Percentiles rank a stretch among this genome's conserved stretches.
Conservation (phyloP, 2,113 vertebrate species). For the Gambusia affinis region DNA sequence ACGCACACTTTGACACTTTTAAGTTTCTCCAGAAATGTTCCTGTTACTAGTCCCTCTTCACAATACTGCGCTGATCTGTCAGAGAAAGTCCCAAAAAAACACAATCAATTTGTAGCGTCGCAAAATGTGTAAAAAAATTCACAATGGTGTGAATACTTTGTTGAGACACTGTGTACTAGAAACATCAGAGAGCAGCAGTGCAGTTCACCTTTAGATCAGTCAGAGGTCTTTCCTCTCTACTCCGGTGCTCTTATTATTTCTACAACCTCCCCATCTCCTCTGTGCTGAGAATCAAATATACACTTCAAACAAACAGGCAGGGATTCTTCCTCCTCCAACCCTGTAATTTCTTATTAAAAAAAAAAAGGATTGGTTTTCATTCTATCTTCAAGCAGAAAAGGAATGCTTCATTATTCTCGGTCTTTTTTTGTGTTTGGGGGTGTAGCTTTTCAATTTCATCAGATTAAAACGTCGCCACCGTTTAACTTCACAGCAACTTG, state of each 20-base stretch:
- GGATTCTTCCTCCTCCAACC: constrained; percentile 20
- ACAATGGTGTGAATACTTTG: not conserved
- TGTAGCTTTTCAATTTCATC: not conserved
- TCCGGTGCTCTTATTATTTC: constrained; percentile 32
- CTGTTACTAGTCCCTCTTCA: not conserved
- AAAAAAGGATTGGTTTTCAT: not conserved
- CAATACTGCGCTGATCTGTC: no score
- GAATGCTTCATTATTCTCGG: not conserved
- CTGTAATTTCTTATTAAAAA: constrained; percentile 17
- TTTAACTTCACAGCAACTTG: constrained; percentile 23
- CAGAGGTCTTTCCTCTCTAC: constrained; percentile 19
- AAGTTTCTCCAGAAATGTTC: no score
- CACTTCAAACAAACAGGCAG: constrained; percentile 18
- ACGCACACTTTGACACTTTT: no score
- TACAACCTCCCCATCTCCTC: constrained; percentile 22
- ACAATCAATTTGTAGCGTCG: not conserved
- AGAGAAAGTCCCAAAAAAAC: no score
- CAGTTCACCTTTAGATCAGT: constrained; percentile 25
- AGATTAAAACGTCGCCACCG: constrained; percentile 12
- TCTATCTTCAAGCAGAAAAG: not conserved
- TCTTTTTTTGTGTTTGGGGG: not conserved
- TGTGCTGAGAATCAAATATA: constrained; percentile 32
- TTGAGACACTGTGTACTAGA: no score
- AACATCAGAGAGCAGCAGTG: not conserved
- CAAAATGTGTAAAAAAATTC: not conserved